Evolutionary conservation across 2,113 vertebrate genomes (phyloP).

Genomic region (Isichthys henryi): DNA sequence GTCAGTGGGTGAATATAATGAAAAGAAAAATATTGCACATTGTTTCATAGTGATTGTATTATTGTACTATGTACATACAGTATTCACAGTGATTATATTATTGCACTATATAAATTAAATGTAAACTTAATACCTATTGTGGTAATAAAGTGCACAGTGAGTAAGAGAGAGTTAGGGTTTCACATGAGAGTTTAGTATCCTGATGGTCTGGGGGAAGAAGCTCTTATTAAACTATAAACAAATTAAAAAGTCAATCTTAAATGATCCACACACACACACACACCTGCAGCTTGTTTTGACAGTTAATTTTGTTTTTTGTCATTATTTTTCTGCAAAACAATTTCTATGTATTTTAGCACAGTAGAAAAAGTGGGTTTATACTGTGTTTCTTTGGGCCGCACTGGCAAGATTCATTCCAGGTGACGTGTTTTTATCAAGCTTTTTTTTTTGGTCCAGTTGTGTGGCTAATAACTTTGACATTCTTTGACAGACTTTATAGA

Average conservation of each 20-base stretch:
- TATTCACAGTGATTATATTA: no score
- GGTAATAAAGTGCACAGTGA: no score
- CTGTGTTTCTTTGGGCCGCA: neutral
- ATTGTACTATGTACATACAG: no score
- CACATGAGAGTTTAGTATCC: no score
- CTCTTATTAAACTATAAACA: neutral
- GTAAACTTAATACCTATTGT: no score
- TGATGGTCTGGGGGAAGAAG: no score
- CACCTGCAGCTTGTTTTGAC: neutral
- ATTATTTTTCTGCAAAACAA: neutral
- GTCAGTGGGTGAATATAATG: no score
- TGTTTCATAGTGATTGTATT: no score
- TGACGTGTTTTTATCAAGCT: neutral
- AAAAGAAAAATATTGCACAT: no score
- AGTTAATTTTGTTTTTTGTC: neutral
- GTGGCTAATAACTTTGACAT: conserved; percentile 73
- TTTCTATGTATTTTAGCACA: neutral
- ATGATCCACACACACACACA: neutral
- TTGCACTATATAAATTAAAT: no score
- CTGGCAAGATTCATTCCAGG: neutral
- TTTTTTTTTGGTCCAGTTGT: conserved; percentile 45
- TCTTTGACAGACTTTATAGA: conserved; percentile 69
- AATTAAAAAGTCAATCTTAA: neutral
- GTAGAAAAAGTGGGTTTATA: neutral
- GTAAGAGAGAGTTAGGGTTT: no score